Percentiles rank a stretch among this genome's conserved stretches.
Conservation (phyloP, 2,888 invertebrate genomes). For the Parnassius mnemosyne region DNA sequence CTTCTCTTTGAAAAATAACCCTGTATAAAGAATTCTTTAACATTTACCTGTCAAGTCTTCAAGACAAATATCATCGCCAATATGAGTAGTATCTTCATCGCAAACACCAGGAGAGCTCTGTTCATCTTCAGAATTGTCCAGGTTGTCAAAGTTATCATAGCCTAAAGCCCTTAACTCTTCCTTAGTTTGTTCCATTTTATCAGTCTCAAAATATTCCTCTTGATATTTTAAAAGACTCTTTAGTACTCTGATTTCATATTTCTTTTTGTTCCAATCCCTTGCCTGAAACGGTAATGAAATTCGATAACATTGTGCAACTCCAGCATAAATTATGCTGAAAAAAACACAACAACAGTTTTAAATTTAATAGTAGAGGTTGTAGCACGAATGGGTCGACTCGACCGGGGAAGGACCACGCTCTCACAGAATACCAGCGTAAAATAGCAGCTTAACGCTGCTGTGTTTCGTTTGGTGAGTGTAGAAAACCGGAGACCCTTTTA, state of each 20-base stretch:
- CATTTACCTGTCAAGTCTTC: constrained; percentile 84
- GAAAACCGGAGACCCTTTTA: too few species aligned
- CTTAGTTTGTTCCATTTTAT: constrained; percentile 76
- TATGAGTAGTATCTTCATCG: constrained; percentile 81
- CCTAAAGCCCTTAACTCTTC: constrained; percentile 71
- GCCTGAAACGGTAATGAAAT: constrained; percentile 58
- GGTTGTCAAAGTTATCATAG: constrained; percentile 63
- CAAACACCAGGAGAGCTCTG: constrained; percentile 70
- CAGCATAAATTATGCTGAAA: too few species aligned
- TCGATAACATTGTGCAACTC: background rate
- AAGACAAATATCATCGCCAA: constrained; percentile 86
- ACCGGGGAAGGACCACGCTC: too few species aligned
- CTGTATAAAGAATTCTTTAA: too few species aligned
- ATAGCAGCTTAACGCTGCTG: too few species aligned
- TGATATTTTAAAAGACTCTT: constrained; percentile 79
- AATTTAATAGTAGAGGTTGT: too few species aligned
- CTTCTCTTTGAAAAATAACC: too few species aligned
- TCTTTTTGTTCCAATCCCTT: constrained; percentile 64
- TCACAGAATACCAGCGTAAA: too few species aligned
- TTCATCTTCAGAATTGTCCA: constrained; percentile 74
- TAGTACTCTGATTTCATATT: constrained; percentile 82
- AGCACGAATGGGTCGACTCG: too few species aligned
- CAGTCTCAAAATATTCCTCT: constrained; percentile 73
- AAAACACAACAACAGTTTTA: too few species aligned
- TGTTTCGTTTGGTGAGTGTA: too few species aligned